Conservation (phyloP, 2,113 vertebrate genomes). For the Dascyllus trimaculatus region DNA sequence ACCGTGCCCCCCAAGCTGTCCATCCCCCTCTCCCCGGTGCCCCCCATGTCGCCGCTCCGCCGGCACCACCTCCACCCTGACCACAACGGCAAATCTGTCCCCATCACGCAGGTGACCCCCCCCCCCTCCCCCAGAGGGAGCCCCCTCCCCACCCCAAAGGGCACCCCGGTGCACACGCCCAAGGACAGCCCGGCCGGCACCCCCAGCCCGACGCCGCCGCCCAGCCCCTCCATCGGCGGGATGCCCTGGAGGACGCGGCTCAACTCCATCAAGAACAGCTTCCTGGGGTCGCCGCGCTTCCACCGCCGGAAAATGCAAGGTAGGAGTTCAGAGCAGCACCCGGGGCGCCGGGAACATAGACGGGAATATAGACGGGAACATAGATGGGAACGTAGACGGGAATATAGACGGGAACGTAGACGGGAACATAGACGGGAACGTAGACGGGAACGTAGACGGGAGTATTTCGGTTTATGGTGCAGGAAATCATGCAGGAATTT, state of each 20-base stretch:
- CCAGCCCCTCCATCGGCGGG: conserved; percentile 97
- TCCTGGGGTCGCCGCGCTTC: conserved; percentile 98
- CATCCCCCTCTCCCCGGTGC: conserved; percentile 85
- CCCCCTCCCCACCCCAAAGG: conserved; percentile 98
- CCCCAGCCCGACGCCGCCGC: conserved; percentile 96
- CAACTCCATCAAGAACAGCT: conserved; percentile 99
- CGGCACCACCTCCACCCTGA: conserved; percentile 88
- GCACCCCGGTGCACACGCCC: conserved; percentile 98
- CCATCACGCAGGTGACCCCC: conserved; percentile 98
- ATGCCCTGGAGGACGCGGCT: conserved; percentile 98
- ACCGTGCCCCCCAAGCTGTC: conserved; percentile 86
- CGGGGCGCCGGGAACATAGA: too few species aligned
- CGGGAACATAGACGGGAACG: too few species aligned
- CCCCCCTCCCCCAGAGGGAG: conserved; percentile 97
- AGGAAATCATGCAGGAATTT: too few species aligned
- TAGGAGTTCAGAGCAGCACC: too few species aligned
- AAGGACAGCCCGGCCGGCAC: conserved; percentile 98
- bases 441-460: too few species aligned
- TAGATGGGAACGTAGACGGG: too few species aligned
- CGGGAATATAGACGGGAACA: too few species aligned
- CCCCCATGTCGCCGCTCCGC: conserved; percentile 88
- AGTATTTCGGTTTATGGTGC: too few species aligned
- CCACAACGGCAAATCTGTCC: conserved; percentile 96
- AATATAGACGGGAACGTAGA: too few species aligned
- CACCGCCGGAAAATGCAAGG: conserved; percentile 99